Conservation (phyloP, 1,140 invertebrate genomes). For the Aporrectodea caliginosa region DNA sequence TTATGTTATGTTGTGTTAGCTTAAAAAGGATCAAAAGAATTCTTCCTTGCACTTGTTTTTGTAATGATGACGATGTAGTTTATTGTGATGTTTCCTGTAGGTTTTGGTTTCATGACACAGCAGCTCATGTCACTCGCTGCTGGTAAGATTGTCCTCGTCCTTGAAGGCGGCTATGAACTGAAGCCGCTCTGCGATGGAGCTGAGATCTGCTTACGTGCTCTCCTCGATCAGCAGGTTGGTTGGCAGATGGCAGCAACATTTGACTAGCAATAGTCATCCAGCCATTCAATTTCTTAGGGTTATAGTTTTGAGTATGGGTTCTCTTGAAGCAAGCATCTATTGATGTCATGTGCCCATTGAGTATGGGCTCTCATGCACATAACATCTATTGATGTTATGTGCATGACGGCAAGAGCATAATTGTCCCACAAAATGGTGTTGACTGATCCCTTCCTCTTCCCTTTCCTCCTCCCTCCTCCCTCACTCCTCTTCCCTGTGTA, state of each 20-base stretch:
- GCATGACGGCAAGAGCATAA: no score
- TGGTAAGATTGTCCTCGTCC: constrained; percentile 74
- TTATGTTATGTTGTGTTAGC: neutral
- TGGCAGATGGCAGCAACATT: neutral
- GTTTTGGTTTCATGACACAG: constrained; percentile 92
- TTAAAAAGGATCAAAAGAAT: no score
- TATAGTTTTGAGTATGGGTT: neutral
- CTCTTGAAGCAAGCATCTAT: no score
- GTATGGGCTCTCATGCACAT: neutral
- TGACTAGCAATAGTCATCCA: neutral
- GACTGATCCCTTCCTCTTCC: no score
- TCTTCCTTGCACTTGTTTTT: neutral
- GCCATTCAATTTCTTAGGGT: neutral
- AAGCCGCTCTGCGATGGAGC: constrained; percentile 93
- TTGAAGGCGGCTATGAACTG: constrained; percentile 96
- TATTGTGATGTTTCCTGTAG: constrained; percentile 48
- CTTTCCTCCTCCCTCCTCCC: no score
- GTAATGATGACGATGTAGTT: neutral
- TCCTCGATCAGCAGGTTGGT: constrained; percentile 61
- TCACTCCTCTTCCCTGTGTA: no score
- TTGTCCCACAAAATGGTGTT: no score
- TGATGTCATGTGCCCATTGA: neutral
- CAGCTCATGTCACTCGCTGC: constrained; percentile 84
- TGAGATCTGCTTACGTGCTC: constrained; percentile 88
- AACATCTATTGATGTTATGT: neutral